Percentiles rank a stretch among this genome's conserved stretches.
Evolutionary conservation across 1,140 invertebrate species (phyloP).

Genomic region (Grapholita molesta): DNA sequence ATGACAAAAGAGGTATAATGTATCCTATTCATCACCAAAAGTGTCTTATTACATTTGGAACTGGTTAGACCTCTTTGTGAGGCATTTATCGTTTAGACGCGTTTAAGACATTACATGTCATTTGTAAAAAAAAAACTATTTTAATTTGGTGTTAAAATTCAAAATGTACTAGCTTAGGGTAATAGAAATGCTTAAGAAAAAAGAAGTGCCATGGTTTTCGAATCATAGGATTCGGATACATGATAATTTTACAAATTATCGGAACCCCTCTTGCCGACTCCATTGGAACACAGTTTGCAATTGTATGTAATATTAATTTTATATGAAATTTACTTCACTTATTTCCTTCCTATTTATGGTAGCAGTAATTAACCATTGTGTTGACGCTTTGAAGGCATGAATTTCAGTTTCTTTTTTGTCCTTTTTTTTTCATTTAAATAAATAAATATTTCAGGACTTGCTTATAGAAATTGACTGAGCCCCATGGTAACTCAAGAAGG

Average conservation of each 20-base stretch:
- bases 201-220: constrained; percentile 63
- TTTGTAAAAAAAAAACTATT: constrained; percentile 15
- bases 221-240: constrained; percentile 57
- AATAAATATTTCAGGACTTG: too few relatives aligned
- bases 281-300: constrained; percentile 69
- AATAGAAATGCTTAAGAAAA: constrained; percentile 62
- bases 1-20: constrained; percentile 24
- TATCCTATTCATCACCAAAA: constrained; percentile 25
- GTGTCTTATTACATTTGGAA: constrained; percentile 36
- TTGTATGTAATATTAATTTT: constrained; percentile 55
- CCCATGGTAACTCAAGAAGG: too few relatives aligned
- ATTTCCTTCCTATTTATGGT: too few relatives aligned
- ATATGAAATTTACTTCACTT: background rate
- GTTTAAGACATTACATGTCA: constrained; percentile 24
- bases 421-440: too few relatives aligned
- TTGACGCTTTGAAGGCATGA: too few relatives aligned
- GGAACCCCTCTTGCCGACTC: constrained; percentile 48
- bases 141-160: constrained; percentile 24
- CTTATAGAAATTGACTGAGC: too few relatives aligned
- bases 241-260: constrained; percentile 61
- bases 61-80: constrained; percentile 27
- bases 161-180: constrained; percentile 41
- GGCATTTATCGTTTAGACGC: constrained; percentile 29
- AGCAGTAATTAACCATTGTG: too few relatives aligned
- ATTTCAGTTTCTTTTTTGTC: too few relatives aligned